Evolutionary conservation across 2,113 vertebrate genomes (phyloP).

Genomic region (Pelmatolapia mariae): DNA sequence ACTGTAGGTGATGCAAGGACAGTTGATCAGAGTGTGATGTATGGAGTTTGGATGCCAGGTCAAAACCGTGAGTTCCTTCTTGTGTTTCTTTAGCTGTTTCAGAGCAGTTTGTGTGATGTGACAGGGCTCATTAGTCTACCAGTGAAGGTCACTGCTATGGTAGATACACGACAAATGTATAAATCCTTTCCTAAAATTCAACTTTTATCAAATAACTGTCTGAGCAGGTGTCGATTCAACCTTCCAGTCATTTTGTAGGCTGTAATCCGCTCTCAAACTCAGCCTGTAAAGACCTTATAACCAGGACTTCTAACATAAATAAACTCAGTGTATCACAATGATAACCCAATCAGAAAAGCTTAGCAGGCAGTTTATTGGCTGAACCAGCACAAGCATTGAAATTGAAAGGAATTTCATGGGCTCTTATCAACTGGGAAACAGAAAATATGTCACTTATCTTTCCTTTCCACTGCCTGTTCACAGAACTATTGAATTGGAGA

Average conservation of each 20-base stretch:
- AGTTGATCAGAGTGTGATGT: not conserved
- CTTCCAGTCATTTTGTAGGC: not conserved
- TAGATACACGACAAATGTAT: not conserved
- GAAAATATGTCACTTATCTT: constrained; percentile 36
- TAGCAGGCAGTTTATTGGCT: not conserved
- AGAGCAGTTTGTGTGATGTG: not conserved
- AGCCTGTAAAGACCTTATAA: not conserved
- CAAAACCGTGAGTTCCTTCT: not conserved
- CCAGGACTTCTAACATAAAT: not conserved
- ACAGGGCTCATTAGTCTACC: not conserved
- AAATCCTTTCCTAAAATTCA: not conserved
- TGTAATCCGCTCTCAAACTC: not conserved
- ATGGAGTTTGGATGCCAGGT: not conserved
- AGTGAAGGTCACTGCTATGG: not conserved
- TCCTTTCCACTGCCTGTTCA: not conserved
- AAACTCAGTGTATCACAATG: not conserved
- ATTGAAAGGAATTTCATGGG: not conserved
- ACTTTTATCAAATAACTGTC: not conserved
- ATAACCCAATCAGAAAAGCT: constrained; percentile 1
- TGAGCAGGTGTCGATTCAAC: not conserved
- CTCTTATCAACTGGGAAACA: constrained; percentile 51
- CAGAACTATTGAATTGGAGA: constrained; percentile 19
- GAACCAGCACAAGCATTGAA: not conserved
- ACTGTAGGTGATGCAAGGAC: not conserved
- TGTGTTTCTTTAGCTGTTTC: not conserved